Base-by-base conservation (phyloP, 2,113 vertebrate species). In the Delphinapterus leucas region DNA sequence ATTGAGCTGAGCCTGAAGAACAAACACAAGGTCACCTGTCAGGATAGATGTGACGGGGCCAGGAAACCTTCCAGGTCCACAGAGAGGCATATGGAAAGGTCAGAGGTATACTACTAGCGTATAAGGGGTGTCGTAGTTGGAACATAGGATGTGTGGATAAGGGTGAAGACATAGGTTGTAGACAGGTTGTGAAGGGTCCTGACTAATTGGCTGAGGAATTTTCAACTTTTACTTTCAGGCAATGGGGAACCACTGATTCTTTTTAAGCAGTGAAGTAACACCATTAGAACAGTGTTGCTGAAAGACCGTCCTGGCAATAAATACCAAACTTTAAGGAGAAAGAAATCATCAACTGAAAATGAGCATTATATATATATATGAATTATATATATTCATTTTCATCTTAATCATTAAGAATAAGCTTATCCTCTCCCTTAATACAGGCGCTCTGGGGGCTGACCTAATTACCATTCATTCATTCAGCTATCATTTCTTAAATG, bases 291-390 rank as follows among this genome's bases (percentile, higher is more conserved):
- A 87, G 20, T 83, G 21, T 23, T 95, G 25, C 33, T 81, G 92
- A 92, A 81, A 86, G 31, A 41, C 36, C 6, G n/a, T 88, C 11
- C 3, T 55, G 53, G 21, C 4, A 94, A 87, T 61, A 87, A 94
- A 83, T 73, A 70, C 41, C 33, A 89, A 92, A 92, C 3, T 70
- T 92, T 82, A 93, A 95, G 23, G 33, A 85, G 31, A 88, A 96
- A 89, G 10, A 71, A 2, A 47, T 82, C 81, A 36, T 61, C 94
- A 47, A 31, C 55, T 90, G 21, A 85, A 91, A 96, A 94, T 81
- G 8, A 95, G 26, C 10, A 65, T 93, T 2, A 55, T 60, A 2
- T 41, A 85, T 81, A 53, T 53, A 53, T 15, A 53, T 15, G 1
- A 15, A 15, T 53, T 53, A 53, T 53, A 53, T 17, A 61, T 60